Base-by-base conservation (phyloP, 2,888 invertebrate genomes). In the Orthosia cruda region DNA sequence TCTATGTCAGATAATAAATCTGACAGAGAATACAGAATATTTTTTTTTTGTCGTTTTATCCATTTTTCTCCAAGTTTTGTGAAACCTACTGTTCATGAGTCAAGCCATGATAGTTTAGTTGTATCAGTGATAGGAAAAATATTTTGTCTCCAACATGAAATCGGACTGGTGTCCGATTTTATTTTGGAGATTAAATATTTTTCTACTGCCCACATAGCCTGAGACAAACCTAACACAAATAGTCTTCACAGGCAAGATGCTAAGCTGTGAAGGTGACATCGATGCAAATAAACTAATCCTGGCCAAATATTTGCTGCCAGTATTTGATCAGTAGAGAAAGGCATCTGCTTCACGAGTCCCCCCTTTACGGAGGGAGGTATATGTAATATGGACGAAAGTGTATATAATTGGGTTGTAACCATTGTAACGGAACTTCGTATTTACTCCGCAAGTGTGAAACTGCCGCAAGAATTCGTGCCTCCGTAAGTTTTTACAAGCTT, bases 241-340 rank as follows among this genome's bases (percentile, higher is more conserved):
- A 82, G 23, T 40, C 47, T 40, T 45, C 64, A n/a, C 66, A 73
- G 58, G 16, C 67, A 71, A 80, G 55, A 64, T 58, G 52, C 75
- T 71, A 83, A 68, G 50, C 76, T 61, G 26, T 13, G 70, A 78
- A 87, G 82, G 83, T 82, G 81, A 82, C 85, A 79, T 81, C 79
- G 70, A 84, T 71, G 70, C 64, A 81, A 84, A 81, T 85, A 80
- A 74, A 87, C 85, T 77, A 82, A 80, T 80, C 69, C 74, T 50
- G 32, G n/a, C 23, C 73, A 81, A 85, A 84, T 67, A 80, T 87
- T 77, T 74, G 71, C 71, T 54, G 63, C 20, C 58, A 23, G 58
- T 87, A 82, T 82, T 77, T 81, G 74, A 75, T 80, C 77, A 68
- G 64, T 57, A 63, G 66, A 68, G 54, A 71, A 65, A 70, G 70